Base-by-base conservation (phyloP, 2,797 vertebrate species). In the Novumbra hubbsi region DNA sequence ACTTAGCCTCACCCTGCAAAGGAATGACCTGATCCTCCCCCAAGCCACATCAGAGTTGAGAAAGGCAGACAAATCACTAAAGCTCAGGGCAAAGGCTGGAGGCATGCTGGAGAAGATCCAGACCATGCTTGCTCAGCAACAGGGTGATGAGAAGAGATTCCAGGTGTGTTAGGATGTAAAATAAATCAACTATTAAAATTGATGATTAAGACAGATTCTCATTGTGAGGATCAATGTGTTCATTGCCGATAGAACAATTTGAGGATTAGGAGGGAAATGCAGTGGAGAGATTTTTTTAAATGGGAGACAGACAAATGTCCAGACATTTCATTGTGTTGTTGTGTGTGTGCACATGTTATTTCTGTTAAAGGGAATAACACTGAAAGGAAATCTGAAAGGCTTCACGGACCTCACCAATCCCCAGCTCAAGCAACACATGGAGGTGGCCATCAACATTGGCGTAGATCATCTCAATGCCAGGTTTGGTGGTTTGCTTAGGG, bases 401-500 rank as follows among this genome's bases (percentile, higher is more conserved):
- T 34, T 72, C 70, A 76, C 49, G 15, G 70, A 68, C 75, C 68
- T 76, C 62, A 72, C 70, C 63, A 65, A 71, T 76, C 70, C 49
- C 49, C 70, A 76, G 63, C 70, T 68, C 50, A 76, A 72, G 75
- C 34, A 62, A 12, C 75, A 76, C 52, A 63, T 73, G 24, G 71
- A 76, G 50, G 70, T 65, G 9, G 70, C 75, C 64, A 68, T 73
- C 50, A 68, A 73, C 49, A 76, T 76, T 7, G 52, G 64, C 11
- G 70, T 73, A 70, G 34, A 45, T 48, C 64, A 68, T 8, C 63
- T 72, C 32, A 76, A 76, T 72, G 62, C 63, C 70, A 72, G 70
- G 70, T 76, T 74, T 74, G 73, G 73, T 60, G 50, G 73, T 65
- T 38, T 76, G 57, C 74, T 76, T 69, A 76, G 60, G 69, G 57